Evolutionary conservation across 2,888 invertebrate species (phyloP).

Genomic region (Cremastobaeus sp.): DNA sequence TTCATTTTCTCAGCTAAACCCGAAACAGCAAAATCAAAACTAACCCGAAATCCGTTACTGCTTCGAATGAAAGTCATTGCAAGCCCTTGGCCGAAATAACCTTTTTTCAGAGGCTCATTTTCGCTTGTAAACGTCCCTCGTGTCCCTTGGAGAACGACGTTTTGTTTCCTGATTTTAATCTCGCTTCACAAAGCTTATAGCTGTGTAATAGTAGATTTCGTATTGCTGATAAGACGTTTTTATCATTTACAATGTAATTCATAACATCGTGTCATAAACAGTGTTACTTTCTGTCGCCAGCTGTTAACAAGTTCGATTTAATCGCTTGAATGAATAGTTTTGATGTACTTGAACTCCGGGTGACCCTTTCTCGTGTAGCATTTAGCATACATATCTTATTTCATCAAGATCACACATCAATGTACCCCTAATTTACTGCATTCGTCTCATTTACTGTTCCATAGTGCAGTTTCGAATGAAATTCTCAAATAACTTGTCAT

Average conservation of each 20-base stretch:
- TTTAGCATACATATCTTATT: conserved; percentile 48
- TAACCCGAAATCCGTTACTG: not conserved
- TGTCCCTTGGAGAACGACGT: not conserved
- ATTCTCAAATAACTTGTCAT: conserved; percentile 38
- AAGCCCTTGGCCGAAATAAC: too few species aligned
- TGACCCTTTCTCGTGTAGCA: conserved; percentile 52
- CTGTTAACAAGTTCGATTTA: conserved; percentile 54
- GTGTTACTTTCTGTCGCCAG: conserved; percentile 67
- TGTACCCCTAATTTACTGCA: conserved; percentile 34
- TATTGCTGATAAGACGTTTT: conserved; percentile 37
- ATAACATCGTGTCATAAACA: conserved; percentile 71
- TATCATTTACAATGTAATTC: conserved; percentile 70
- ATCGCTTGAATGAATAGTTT: conserved; percentile 59
- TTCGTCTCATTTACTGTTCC: conserved; percentile 32
- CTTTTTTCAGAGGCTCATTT: not conserved
- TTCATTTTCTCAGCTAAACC: not conserved
- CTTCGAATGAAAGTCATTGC: too few species aligned
- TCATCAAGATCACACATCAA: conserved; percentile 52
- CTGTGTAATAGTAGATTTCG: conserved; percentile 14
- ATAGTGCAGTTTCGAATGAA: conserved; percentile 39
- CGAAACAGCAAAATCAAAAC: not conserved
- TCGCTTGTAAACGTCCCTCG: too few species aligned
- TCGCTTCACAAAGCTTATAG: not conserved
- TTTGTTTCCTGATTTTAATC: conserved; percentile 2
- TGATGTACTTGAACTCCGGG: conserved; percentile 38